phyloP scores from a whole-genome alignment of 2,888 invertebrate species.

The Clostera curtula region DNA sequence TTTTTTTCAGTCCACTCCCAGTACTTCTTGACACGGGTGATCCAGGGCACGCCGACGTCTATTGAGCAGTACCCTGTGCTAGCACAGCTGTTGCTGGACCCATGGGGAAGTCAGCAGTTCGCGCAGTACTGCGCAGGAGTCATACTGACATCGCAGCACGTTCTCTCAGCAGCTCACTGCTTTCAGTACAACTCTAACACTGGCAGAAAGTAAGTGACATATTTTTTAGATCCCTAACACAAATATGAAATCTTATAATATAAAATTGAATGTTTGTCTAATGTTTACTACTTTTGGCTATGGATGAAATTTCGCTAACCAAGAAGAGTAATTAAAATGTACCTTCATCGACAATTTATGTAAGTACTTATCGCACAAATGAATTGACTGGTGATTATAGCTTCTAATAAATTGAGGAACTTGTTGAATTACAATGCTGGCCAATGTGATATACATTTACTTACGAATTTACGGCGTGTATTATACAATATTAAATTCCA shows the following conservation, averaged over 20 bases:
- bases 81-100: slow-evolving; percentile 52
- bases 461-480: too few species aligned
- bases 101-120: slow-evolving; percentile 49
- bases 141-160: slow-evolving; percentile 53
- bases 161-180: slow-evolving; percentile 61
- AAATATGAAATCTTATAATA: too few species aligned
- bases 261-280: too few species aligned
- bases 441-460: too few species aligned
- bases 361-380: too few species aligned
- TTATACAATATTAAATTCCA: too few species aligned
- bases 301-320: neutral
- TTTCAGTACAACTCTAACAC: slow-evolving; percentile 53
- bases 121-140: slow-evolving; percentile 61
- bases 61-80: slow-evolving; percentile 54
- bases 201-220: slow-evolving; percentile 55
- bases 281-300: neutral
- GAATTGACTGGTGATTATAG: too few species aligned
- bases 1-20: slow-evolving; percentile 33
- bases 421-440: too few species aligned
- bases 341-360: too few species aligned
- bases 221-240: too few species aligned
- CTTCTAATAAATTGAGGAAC: too few species aligned
- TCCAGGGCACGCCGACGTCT: slow-evolving; percentile 53
- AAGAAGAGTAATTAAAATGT: too few species aligned
- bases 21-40: slow-evolving; percentile 35